phyloP scores from a whole-genome alignment of 2,888 invertebrate species.

The Calameuta filiformis region DNA sequence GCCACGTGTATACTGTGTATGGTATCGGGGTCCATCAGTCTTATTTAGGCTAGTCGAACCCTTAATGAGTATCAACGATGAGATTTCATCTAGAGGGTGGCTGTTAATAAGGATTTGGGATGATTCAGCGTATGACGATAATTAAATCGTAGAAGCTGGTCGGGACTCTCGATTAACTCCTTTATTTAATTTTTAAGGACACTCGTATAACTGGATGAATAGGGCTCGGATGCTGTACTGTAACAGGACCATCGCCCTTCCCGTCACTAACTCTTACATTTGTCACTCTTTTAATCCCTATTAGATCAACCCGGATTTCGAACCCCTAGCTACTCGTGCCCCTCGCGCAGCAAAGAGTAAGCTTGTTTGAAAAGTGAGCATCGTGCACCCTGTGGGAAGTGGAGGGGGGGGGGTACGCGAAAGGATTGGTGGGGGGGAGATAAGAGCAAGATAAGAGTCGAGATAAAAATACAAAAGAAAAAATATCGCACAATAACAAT shows the following conservation, averaged over 20 bases:
- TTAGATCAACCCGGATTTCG: constrained; percentile 62
- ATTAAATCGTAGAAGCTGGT: neutral
- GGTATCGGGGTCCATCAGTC: neutral
- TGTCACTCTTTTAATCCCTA: constrained; percentile 63
- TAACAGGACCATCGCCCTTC: constrained; percentile 32
- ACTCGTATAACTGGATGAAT: neutral
- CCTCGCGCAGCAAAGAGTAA: constrained; percentile 56
- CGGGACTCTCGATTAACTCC: constrained; percentile 20
- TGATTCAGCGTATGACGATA: neutral
- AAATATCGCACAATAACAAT: neutral
- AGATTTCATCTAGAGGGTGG: neutral
- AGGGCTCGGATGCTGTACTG: neutral
- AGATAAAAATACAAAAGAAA: constrained; percentile 3
- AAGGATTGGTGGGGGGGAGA: constrained; percentile 18
- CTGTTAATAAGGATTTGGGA: neutral
- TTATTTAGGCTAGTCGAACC: neutral
- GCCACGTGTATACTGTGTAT: neutral
- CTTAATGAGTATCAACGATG: neutral
- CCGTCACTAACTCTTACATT: constrained; percentile 62
- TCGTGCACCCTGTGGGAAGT: constrained; percentile 29
- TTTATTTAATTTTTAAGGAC: constrained; percentile 26
- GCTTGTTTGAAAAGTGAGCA: constrained; percentile 61
- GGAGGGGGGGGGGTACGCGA: constrained; percentile 34
- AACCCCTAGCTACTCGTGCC: constrained; percentile 38
- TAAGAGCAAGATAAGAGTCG: constrained; percentile 25